These are phyloP conservation scores for Latrodectus geometricus DNA, from an alignment of 1,140 invertebrate species.

Conservation along the genomic window DNA sequence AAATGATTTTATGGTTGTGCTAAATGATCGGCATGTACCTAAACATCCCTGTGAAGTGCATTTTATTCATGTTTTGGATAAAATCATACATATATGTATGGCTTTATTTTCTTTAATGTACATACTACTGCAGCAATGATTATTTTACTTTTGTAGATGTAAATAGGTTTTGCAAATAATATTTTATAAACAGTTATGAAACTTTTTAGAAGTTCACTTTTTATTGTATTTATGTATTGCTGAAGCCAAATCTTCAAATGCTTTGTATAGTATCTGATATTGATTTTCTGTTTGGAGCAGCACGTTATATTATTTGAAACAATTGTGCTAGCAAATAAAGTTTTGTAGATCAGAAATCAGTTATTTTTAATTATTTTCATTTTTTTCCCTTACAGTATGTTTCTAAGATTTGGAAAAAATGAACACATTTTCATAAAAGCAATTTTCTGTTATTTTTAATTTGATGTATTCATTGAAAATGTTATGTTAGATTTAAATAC, in stretches of 20 bases:
- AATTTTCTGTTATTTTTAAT: no score
- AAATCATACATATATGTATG: not conserved
- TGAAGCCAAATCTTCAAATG: not conserved
- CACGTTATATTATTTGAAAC: not conserved
- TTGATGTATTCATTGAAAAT: no score
- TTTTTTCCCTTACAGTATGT: no score
- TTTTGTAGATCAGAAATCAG: not conserved
- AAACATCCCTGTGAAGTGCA: not conserved
- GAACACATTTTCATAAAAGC: no score
- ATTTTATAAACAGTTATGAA: not conserved
- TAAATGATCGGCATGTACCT: no score
- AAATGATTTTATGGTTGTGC: no score
- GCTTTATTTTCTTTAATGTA: not conserved
- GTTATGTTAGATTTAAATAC: no score
- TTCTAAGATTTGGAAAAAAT: no score
- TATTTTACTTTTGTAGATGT: not conserved
- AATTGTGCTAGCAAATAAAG: not conserved
- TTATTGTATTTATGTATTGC: not conserved
- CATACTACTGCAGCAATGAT: not conserved
- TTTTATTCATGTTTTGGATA: not conserved
- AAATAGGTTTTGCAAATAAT: not conserved
- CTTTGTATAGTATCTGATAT: not conserved
- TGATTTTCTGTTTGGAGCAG: not conserved
- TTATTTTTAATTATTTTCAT: no score
- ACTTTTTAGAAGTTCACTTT: not conserved